Evolutionary conservation across 2,888 invertebrate genomes (phyloP).

Genomic region (Drosophila nigricruria): DNA sequence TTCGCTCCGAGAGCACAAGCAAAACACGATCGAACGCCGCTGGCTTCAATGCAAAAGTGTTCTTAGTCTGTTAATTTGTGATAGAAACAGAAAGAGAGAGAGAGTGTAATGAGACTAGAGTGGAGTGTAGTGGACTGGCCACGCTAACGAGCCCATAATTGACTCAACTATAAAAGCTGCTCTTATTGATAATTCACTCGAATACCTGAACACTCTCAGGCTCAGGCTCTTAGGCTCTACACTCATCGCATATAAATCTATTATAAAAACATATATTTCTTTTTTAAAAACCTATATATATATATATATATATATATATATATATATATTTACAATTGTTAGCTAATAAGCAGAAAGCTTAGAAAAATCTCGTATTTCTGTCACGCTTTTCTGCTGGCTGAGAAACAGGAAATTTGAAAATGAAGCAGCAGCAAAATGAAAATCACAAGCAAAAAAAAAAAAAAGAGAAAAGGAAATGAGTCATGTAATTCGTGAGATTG

Average conservation of each 20-base stretch:
- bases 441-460: conserved; percentile 12
- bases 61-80: no score
- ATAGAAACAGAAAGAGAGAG: no score
- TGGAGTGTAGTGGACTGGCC: no score
- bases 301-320: neutral
- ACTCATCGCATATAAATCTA: neutral
- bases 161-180: no score
- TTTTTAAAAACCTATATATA: neutral
- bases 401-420: conserved; percentile 9
- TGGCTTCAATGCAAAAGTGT: no score
- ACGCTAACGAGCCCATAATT: no score
- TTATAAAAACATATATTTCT: neutral
- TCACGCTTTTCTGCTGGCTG: conserved; percentile 6
- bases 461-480: conserved; percentile 12
- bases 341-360: neutral
- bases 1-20: no score
- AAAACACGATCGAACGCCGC: no score
- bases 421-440: neutral
- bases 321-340: neutral
- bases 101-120: no score
- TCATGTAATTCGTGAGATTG: conserved; percentile 41
- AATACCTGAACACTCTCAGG: neutral
- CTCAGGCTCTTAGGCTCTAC: no score
- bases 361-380: neutral
- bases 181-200: neutral